Conservation (phyloP, 2,113 vertebrate genomes). For the Mesocricetus auratus region DNA sequence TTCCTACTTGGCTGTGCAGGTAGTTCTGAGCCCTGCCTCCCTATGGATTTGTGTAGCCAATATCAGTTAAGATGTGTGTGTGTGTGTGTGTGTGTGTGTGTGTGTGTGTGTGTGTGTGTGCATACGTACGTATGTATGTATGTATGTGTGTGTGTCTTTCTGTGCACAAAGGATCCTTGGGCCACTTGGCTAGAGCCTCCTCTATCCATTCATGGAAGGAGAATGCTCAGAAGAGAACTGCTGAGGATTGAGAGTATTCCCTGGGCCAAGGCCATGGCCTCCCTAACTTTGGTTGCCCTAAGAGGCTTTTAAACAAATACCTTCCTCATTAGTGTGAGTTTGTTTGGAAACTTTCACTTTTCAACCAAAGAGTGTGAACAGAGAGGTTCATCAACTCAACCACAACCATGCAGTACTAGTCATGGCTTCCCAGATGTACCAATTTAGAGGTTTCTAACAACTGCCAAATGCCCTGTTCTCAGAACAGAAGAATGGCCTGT, state of each 20-base stretch:
- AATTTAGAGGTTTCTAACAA: neutral
- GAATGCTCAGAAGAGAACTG: neutral
- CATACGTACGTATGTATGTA: no score
- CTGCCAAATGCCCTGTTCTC: neutral
- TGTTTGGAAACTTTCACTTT: neutral
- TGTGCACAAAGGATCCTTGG: neutral
- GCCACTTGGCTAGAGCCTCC: neutral
- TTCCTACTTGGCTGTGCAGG: neutral
- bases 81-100: no score
- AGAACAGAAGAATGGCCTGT: neutral
- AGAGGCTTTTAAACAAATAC: neutral
- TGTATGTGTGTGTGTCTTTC: neutral
- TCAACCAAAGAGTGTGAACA: neutral
- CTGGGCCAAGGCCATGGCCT: neutral
- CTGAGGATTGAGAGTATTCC: neutral
- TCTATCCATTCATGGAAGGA: neutral
- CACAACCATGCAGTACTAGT: neutral
- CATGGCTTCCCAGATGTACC: neutral
- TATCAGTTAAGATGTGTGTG: neutral
- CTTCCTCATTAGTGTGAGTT: neutral
- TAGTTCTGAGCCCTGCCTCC: neutral
- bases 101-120: no score
- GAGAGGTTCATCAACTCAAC: neutral
- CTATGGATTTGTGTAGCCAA: neutral
- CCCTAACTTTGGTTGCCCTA: neutral